Evolutionary conservation across 2,888 invertebrate species (phyloP).

Genomic region (Heliconius ismenius): DNA sequence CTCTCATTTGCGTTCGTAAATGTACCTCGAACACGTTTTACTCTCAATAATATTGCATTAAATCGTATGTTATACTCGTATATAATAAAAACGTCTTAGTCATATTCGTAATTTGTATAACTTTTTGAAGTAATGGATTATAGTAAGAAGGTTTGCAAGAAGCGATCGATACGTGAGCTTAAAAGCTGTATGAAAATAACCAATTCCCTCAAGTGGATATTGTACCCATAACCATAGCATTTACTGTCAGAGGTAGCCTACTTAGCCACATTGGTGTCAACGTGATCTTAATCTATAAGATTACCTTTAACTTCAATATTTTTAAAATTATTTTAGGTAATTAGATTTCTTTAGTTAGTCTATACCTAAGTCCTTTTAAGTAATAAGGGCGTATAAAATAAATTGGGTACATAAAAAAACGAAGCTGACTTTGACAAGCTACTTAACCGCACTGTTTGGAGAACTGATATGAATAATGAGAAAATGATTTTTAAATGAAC

Average conservation of each 20-base stretch:
- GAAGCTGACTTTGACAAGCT: slow-evolving; percentile 9
- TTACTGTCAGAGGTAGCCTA: not conserved
- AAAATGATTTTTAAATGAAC: slow-evolving; percentile 15
- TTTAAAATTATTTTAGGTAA: not conserved
- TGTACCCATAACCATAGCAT: not conserved
- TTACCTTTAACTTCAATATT: not conserved
- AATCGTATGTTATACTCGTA: not conserved
- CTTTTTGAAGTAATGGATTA: too few relatives aligned
- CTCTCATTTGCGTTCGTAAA: not conserved
- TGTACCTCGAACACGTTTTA: not conserved
- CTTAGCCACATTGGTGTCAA: not conserved
- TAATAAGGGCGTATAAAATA: too few relatives aligned
- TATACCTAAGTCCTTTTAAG: too few relatives aligned
- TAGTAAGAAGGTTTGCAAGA: too few relatives aligned
- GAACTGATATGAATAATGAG: slow-evolving; percentile 15
- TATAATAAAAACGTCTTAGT: too few relatives aligned
- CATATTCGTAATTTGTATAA: too few relatives aligned
- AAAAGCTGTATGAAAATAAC: too few relatives aligned
- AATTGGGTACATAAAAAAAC: not conserved
- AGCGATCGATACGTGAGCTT: too few relatives aligned
- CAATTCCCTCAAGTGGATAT: not conserved
- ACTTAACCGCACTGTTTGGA: slow-evolving; percentile 12
- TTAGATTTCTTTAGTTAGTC: too few relatives aligned
- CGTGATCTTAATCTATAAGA: too few relatives aligned
- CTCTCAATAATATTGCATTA: not conserved